Base-by-base conservation (phyloP, 2,888 invertebrate genomes). In the Zaprionus lineosus region DNA sequence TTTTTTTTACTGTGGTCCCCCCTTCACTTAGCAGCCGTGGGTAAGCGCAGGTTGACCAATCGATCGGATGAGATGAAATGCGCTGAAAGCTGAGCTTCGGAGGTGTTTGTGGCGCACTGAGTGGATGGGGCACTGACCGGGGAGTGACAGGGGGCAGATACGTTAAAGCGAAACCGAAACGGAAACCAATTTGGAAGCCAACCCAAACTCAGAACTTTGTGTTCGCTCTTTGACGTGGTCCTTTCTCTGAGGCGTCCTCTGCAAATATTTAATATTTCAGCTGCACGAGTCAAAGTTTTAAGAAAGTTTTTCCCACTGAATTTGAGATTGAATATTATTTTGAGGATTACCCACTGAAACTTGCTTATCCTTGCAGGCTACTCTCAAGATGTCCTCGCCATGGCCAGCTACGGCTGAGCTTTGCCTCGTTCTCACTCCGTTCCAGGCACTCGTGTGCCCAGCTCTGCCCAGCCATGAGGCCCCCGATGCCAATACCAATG, bases 401-500 rank as follows among this genome's bases (percentile, higher is more conserved):
- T 59, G 60, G 67, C 61, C 67, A 65, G 70, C 48, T 65, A 70
- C 72, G 75, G 74, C 64, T 78, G 69, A 73, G 84, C 71, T 66
- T 44, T 70, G 72, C 21, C 40, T 29, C 37, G 14, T 24, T 9
- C 26, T 9, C 19, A 39, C 19, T 26, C 26, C 34, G 37, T 37
- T 34, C 37, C 40, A 46, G 19, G 8, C 18, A 26, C 39, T 28
- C 18, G 7, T n/a, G 31, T 5, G 33, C 18, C 3, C 4, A 28
- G 28, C 29, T 43, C 39, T 29, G 33, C 43, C 40, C 51, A 75
- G 86, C 66, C 65, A 88, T 88, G 88, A 76, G 87, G 75, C 88
- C 88, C 51, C 87, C 87, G 47, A 74, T 73, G 64, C 81, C 86
- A 57, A 76, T 61, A 53, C 66, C 69, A 15, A 41, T 85, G 79